Evolutionary conservation across 2,888 invertebrate species (phyloP).

Genomic region (Notocelia uddmanniana): DNA sequence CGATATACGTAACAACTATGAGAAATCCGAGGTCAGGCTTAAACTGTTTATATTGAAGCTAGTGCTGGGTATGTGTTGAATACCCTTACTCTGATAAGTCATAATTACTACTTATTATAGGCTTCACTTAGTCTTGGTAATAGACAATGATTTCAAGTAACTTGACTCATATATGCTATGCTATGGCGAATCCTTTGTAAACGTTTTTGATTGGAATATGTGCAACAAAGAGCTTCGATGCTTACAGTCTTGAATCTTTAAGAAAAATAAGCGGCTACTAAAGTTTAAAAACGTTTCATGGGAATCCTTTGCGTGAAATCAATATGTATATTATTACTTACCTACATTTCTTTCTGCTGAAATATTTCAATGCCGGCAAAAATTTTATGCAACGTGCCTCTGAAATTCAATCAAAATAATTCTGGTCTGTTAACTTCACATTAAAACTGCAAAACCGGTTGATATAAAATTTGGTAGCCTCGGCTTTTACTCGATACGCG

Average conservation of each 20-base stretch:
- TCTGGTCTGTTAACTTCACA: too few relatives aligned
- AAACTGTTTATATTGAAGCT: background rate
- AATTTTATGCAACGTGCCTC: too few relatives aligned
- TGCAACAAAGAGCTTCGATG: background rate
- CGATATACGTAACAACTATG: background rate
- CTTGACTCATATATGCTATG: slow-evolving; percentile 27
- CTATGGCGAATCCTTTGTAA: too few relatives aligned
- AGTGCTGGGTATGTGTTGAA: slow-evolving; percentile 1
- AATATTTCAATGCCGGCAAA: too few relatives aligned
- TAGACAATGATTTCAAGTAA: slow-evolving; percentile 27
- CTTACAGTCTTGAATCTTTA: background rate
- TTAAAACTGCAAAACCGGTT: too few relatives aligned
- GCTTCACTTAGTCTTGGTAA: slow-evolving; percentile 20
- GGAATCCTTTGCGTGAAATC: too few relatives aligned
- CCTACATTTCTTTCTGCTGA: too few relatives aligned
- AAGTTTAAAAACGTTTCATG: too few relatives aligned
- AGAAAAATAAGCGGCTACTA: background rate
- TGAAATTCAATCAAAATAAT: too few relatives aligned
- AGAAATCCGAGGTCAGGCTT: background rate
- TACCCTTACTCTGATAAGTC: slow-evolving; percentile 11
- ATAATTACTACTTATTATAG: slow-evolving; percentile 8
- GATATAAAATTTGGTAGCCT: too few relatives aligned
- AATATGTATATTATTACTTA: too few relatives aligned
- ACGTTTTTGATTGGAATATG: background rate
- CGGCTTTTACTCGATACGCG: too few relatives aligned